Percentiles rank a stretch among this genome's conserved stretches.
These are phyloP conservation scores for Drosophila bocki DNA, from an alignment of 1,140 invertebrate genomes.

Conservation along the genomic window DNA sequence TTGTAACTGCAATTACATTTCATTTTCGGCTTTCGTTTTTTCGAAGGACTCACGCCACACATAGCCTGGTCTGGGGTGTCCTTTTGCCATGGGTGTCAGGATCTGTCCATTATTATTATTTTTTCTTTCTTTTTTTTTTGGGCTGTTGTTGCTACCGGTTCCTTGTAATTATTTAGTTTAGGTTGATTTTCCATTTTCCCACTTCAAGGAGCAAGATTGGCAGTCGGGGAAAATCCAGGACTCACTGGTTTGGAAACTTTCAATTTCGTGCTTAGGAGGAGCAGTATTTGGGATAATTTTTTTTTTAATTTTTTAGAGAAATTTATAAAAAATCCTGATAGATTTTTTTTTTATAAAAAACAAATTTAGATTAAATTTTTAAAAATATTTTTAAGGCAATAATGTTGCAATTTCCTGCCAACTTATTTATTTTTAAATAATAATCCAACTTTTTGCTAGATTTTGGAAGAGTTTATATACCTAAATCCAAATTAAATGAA, in stretches of 20 bases:
- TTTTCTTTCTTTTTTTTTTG: neutral
- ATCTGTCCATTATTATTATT: slow-evolving; percentile 48
- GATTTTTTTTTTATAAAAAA: no score
- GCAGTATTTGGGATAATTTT: neutral
- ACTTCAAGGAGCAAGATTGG: slow-evolving; percentile 15
- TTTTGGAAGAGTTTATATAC: neutral
- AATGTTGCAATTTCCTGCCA: neutral
- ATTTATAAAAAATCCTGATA: neutral
- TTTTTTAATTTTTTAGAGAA: neutral
- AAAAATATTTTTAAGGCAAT: no score
- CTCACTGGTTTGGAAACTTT: slow-evolving; percentile 68
- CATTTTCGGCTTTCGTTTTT: slow-evolving; percentile 51
- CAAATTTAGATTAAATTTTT: no score
- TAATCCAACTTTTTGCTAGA: neutral
- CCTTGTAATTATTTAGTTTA: slow-evolving; percentile 78
- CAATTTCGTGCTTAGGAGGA: slow-evolving; percentile 55
- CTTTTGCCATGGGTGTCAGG: slow-evolving; percentile 64
- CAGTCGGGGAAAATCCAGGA: slow-evolving; percentile 19
- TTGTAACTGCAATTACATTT: slow-evolving; percentile 75
- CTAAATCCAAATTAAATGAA: no score
- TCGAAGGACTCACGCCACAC: slow-evolving; percentile 44
- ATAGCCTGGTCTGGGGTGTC: slow-evolving; percentile 32
- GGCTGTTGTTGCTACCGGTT: slow-evolving; percentile 24
- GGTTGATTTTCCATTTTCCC: slow-evolving; percentile 17
- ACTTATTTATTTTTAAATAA: neutral